Evolutionary conservation across 2,113 vertebrate genomes (phyloP).

Genomic region (Chionis minor): DNA sequence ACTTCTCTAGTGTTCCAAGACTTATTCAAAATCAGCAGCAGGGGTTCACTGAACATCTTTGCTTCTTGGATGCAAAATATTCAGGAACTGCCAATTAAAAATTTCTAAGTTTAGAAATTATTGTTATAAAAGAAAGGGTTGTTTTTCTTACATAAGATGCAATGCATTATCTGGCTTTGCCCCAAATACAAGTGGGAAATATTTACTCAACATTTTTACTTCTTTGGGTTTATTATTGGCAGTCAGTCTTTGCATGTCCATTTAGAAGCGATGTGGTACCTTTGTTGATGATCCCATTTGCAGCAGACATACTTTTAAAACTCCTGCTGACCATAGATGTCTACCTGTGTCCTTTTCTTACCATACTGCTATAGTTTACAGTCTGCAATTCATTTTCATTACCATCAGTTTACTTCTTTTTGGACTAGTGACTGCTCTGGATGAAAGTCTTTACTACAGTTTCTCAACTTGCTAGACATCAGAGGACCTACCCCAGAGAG

Average conservation of each 20-base stretch:
- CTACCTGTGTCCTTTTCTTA: not conserved
- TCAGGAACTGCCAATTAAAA: conserved; percentile 36
- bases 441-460: not conserved
- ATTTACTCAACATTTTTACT: not conserved
- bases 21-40: conserved; percentile 40
- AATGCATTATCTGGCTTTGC: not conserved
- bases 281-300: not conserved
- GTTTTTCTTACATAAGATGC: conserved; percentile 12
- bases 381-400: not conserved
- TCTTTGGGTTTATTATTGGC: not conserved
- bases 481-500: not conserved
- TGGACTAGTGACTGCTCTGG: not conserved
- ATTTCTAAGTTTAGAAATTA: conserved; percentile 37
- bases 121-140: not conserved
- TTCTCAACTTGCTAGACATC: not conserved
- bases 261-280: not conserved
- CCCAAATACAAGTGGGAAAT: not conserved
- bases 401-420: not conserved
- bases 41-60: conserved; percentile 18
- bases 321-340: not conserved
- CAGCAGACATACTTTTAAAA: not conserved
- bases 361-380: not conserved
- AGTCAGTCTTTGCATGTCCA: not conserved
- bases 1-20: conserved; percentile 34
- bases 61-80: conserved; percentile 37